These are phyloP conservation scores for Lycophotia porphyrea DNA, from an alignment of 2,888 invertebrate genomes.

Conservation along the genomic window DNA sequence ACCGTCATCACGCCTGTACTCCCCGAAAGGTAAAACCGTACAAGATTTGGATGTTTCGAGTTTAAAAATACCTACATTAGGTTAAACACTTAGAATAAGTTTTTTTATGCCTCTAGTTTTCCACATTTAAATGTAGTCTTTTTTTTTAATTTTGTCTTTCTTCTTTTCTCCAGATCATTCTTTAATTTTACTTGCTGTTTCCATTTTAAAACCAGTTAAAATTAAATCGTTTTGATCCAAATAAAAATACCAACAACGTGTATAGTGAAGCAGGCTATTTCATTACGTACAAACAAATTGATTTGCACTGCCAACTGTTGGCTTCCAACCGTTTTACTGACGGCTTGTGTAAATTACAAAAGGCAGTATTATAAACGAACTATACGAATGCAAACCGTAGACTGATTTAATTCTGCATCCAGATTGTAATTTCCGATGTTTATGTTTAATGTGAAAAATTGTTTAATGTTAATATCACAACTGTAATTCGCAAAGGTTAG, in stretches of 20 bases:
- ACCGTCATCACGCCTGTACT: background rate
- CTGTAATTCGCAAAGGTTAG: too few relatives aligned
- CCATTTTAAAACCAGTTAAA: background rate
- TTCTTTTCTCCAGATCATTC: too few relatives aligned
- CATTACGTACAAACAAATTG: slow-evolving; percentile 69
- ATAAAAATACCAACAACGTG: background rate
- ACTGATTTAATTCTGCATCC: slow-evolving; percentile 64
- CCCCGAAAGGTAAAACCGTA: background rate
- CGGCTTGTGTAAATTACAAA: slow-evolving; percentile 74
- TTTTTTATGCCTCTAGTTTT: background rate
- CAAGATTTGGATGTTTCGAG: background rate
- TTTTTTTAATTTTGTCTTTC: too few relatives aligned
- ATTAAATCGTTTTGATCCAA: background rate
- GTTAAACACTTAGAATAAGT: background rate
- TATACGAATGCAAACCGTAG: slow-evolving; percentile 56
- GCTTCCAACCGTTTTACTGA: slow-evolving; percentile 72
- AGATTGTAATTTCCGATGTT: slow-evolving; percentile 56
- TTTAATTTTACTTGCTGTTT: background rate
- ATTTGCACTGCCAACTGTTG: slow-evolving; percentile 72
- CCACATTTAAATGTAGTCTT: background rate
- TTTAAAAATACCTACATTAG: background rate
- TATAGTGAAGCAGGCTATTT: slow-evolving; percentile 15
- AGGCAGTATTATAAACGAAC: slow-evolving; percentile 65
- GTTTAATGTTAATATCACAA: too few relatives aligned
- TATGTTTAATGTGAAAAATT: slow-evolving; percentile 5